Evolutionary conservation across 2,888 invertebrate genomes (phyloP).

Genomic region (Platerodrilus igneus): DNA sequence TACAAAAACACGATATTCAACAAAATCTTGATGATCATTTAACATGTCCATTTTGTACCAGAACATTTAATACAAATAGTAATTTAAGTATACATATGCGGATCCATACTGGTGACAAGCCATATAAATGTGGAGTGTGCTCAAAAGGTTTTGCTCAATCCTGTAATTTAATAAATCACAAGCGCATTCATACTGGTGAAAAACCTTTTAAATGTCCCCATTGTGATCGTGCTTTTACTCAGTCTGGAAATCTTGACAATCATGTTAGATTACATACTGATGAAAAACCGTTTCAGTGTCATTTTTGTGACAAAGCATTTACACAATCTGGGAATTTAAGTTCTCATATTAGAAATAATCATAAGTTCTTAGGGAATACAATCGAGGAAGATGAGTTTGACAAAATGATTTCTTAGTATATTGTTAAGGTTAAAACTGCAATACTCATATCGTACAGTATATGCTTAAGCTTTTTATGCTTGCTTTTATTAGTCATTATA

Average conservation of each 20-base stretch:
- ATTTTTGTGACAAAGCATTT: conserved; percentile 46
- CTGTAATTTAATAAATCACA: conserved; percentile 46
- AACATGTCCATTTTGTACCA: conserved; percentile 38
- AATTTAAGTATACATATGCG: conserved; percentile 45
- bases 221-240: conserved; percentile 46
- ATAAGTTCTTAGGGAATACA: conserved; percentile 32
- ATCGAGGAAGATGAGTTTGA: too few relatives aligned
- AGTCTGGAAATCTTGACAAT: conserved; percentile 46
- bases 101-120: conserved; percentile 44
- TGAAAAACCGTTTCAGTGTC: conserved; percentile 47
- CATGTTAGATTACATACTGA: conserved; percentile 46
- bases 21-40: conserved; percentile 35
- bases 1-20: conserved; percentile 43
- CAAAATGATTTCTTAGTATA: too few relatives aligned
- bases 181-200: conserved; percentile 46
- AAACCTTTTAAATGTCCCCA: conserved; percentile 46
- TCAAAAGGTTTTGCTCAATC: conserved; percentile 45
- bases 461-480: too few relatives aligned
- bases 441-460: too few relatives aligned
- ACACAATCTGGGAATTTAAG: conserved; percentile 46
- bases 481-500: too few relatives aligned
- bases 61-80: conserved; percentile 41
- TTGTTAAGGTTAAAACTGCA: too few relatives aligned
- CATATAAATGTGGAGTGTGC: conserved; percentile 43
- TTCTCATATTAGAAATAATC: conserved; percentile 46